Base-by-base conservation (phyloP, 30 jellyfish, hydroid and myxozoan species). In the Aurelia coerulea region DNA sequence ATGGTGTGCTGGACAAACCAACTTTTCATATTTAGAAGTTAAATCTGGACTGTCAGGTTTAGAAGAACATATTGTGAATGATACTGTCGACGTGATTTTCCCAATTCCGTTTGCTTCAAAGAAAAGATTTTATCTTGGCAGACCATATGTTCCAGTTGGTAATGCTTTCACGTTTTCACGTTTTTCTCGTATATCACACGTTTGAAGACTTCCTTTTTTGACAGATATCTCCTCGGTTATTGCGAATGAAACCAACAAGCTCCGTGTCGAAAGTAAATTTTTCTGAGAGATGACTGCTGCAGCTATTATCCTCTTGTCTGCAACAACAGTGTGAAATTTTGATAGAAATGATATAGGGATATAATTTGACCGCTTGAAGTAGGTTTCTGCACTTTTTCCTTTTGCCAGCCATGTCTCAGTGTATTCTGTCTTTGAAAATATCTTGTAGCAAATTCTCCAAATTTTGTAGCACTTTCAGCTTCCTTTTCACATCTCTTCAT, bases 1-100 rank as follows among this genome's bases (percentile, higher is more conserved):
- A 49, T 83, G 92, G 92, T 83, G 92, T 54, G 58, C 72, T 15
- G 92, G 78, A 10, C 70, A 83, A 56, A 83, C 92, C 41, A 83
- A 83, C 46, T 13, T 83, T 16, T 70, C 92, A 11, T 83, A 69
- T 58, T 70, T 59, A 19, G 92, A 83, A 73, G 80, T 83, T 10
- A n/a, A 17, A 33, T 52, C 85, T 34, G 92, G 92, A 10, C 65
- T 83, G 1, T 58, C 13, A 2, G 92, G 86, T 2, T 78, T 83
- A 10, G 92, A 83, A 60, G 58, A 65, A 35, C 34, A 72, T 37
- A 60, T 83, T 17, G 46, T 58, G 58, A 83, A 83, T 49, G 80
- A 63, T 49, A 70, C 92, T 0, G 92, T 85, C 49, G 92, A 83
- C 31, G 23, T 83, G 17, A 58, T 83, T 29, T 83, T 83, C 74